These are phyloP conservation scores for Muscicapa comitata DNA, from an alignment of 2,797 vertebrate species.

Conservation along the genomic window DNA sequence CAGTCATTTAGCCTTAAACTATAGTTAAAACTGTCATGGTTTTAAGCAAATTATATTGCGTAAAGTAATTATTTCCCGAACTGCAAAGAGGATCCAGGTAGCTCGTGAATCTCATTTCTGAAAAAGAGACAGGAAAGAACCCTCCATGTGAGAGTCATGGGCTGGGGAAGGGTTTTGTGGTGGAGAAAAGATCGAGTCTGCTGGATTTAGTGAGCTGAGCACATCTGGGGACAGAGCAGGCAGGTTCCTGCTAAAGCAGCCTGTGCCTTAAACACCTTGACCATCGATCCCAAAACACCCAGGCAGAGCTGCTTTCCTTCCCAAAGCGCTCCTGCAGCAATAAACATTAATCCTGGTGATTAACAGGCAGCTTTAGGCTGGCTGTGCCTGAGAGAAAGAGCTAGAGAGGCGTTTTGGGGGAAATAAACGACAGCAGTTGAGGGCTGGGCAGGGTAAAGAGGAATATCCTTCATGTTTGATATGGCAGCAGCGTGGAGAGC, in stretches of 20 bases:
- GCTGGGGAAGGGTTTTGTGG: fast-evolving
- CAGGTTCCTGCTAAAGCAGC: neutral
- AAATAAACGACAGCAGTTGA: neutral
- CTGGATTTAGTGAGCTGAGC: fast-evolving
- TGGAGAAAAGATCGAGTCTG: fast-evolving
- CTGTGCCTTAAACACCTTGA: neutral
- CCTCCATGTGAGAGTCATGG: neutral
- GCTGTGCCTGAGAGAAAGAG: neutral
- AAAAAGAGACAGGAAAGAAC: neutral
- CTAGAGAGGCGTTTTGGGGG: neutral
- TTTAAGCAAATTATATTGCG: slow-evolving; percentile 62
- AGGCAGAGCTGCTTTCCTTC: neutral
- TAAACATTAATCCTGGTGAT: neutral
- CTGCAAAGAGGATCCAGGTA: slow-evolving; percentile 41
- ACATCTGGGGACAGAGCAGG: neutral
- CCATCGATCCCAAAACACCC: neutral
- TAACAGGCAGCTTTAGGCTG: neutral
- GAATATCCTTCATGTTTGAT: neutral
- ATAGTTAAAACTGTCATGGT: slow-evolving; percentile 57
- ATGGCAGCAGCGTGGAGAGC: neutral
- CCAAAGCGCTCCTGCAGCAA: neutral
- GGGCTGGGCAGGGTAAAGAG: neutral
- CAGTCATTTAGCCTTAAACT: slow-evolving; percentile 54
- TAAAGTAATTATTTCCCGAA: slow-evolving; percentile 58
- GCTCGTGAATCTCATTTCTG: slow-evolving; percentile 25